These are phyloP conservation scores for Gymnoscopelus braueri DNA, from an alignment of 2,797 vertebrate genomes.

Conservation along the genomic window DNA sequence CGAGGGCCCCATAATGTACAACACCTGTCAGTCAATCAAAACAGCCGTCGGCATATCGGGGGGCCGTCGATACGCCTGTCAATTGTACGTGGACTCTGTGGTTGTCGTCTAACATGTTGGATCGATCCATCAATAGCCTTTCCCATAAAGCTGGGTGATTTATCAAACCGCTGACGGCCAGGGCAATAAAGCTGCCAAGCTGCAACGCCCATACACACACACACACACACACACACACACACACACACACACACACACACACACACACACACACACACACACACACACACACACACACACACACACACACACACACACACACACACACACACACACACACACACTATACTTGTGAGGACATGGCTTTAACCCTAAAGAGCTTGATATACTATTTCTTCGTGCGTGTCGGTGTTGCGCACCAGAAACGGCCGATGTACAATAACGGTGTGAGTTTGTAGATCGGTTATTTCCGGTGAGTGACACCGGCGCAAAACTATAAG, in stretches of 20 bases:
- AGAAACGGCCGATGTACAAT: too few relatives aligned
- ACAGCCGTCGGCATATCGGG: conserved; percentile 15
- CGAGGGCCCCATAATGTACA: too few relatives aligned
- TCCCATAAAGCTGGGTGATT: conserved; percentile 62
- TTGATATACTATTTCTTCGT: too few relatives aligned
- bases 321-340: conserved; percentile 17
- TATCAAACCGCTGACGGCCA: conserved; percentile 53
- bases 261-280: conserved; percentile 20
- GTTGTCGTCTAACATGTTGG: conserved; percentile 53
- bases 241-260: conserved; percentile 23
- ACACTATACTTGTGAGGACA: too few relatives aligned
- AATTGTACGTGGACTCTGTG: conserved; percentile 48
- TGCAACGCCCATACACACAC: conserved; percentile 57
- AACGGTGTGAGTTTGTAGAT: too few relatives aligned
- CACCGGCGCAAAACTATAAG: too few relatives aligned
- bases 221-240: conserved; percentile 25
- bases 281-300: conserved; percentile 18
- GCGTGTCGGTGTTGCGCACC: too few relatives aligned
- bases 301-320: conserved; percentile 23
- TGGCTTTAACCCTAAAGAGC: too few relatives aligned
- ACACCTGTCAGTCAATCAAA: conserved; percentile 55
- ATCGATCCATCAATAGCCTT: conserved; percentile 56
- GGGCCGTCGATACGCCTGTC: conserved; percentile 50
- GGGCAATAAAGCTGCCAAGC: conserved; percentile 70
- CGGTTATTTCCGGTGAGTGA: too few relatives aligned